These are phyloP conservation scores for Nephrocerus scutellatus DNA, from an alignment of 2,888 invertebrate genomes.

Conservation along the genomic window DNA sequence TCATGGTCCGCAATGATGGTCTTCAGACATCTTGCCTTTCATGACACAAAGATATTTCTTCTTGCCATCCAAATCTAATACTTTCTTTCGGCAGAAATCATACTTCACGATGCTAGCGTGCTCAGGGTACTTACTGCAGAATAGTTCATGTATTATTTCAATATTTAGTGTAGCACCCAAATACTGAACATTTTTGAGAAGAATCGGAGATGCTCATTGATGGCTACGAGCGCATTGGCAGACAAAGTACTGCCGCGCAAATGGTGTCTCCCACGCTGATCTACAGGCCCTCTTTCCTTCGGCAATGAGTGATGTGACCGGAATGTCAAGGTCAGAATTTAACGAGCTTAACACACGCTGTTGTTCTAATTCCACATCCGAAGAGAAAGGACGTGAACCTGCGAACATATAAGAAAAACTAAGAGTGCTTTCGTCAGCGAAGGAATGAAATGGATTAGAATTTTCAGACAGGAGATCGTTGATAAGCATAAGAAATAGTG, in stretches of 20 bases:
- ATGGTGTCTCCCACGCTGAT: slow-evolving; percentile 1
- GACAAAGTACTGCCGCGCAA: not conserved
- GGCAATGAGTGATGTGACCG: not conserved
- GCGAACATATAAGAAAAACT: no score
- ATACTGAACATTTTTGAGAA: slow-evolving; percentile 1
- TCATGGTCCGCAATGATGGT: not conserved
- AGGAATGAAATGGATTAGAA: no score
- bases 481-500: no score
- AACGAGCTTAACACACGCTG: no score
- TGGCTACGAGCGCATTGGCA: slow-evolving; percentile 1
- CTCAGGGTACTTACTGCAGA: slow-evolving; percentile 1
- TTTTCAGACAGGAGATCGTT: no score
- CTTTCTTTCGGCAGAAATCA: not conserved
- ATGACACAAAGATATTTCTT: no score
- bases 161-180: slow-evolving; percentile 1
- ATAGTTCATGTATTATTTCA: slow-evolving; percentile 2
- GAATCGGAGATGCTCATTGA: slow-evolving; percentile 1
- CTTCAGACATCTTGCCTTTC: no score
- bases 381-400: no score
- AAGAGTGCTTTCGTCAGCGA: no score
- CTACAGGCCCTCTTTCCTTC: slow-evolving; percentile 1
- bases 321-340: no score
- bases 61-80: no score
- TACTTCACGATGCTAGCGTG: slow-evolving; percentile 1
- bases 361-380: no score